phyloP scores from a whole-genome alignment of 2,797 vertebrate genomes.

The Anolis apletophallus region DNA sequence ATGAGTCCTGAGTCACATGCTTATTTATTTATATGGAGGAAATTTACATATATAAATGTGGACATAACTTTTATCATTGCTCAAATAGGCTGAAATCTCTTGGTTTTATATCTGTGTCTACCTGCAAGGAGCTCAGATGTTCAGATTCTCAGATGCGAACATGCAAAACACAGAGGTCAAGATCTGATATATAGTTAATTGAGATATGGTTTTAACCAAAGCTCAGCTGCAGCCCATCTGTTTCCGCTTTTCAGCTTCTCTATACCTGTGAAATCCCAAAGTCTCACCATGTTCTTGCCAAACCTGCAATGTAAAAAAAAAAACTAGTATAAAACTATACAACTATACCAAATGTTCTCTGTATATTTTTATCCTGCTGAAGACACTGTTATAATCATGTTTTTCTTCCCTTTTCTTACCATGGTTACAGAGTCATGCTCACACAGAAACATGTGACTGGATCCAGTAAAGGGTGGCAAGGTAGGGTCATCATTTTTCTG shows the following conservation, averaged over 20 bases:
- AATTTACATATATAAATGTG: not conserved
- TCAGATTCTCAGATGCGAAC: not conserved
- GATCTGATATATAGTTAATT: not conserved
- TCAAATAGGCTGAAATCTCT: not conserved
- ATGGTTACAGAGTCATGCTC: not conserved
- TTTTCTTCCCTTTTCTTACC: not conserved
- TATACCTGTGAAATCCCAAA: not conserved
- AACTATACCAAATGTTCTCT: constrained; percentile 1
- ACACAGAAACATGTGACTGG: not conserved
- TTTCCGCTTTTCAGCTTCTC: not conserved
- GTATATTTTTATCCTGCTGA: constrained; percentile 27
- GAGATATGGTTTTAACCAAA: not conserved
- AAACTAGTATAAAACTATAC: not conserved
- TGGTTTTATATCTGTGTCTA: not conserved
- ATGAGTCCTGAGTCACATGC: not conserved
- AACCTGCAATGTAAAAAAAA: not conserved
- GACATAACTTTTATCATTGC: not conserved
- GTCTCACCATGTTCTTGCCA: constrained; percentile 11
- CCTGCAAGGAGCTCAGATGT: not conserved
- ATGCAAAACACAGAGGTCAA: not conserved
- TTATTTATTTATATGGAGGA: not conserved
- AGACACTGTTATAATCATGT: not conserved
- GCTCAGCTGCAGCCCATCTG: not conserved
- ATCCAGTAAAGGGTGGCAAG: not conserved
- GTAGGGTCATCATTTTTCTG: not conserved